A percentile compares a stretch with the other conserved stretches of the same genome.
These are phyloP conservation scores for Scomber japonicus DNA, from an alignment of 2,113 vertebrate genomes.

Conservation along the genomic window DNA sequence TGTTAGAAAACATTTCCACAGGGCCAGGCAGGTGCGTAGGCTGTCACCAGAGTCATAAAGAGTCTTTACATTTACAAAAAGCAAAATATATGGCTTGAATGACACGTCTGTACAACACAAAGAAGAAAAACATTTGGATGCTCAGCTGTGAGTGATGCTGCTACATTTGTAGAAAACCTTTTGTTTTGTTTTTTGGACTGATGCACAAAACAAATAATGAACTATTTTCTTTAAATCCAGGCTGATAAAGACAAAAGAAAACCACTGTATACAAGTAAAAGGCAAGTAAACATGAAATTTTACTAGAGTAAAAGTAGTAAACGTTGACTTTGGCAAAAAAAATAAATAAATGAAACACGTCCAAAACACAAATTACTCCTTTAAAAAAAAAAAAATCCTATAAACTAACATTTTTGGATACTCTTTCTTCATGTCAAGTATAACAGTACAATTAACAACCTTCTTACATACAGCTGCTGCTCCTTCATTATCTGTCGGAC, in stretches of 20 bases:
- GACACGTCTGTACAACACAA: conserved; percentile 29
- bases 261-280: conserved; percentile 26
- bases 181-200: background rate
- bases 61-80: conserved; percentile 28
- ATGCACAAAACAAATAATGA: conserved; percentile 15
- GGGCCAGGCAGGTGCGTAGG: conserved; percentile 31
- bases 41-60: background rate
- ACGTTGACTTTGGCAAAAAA: conserved; percentile 68
- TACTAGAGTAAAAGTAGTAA: background rate
- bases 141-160: background rate
- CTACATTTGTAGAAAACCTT: background rate
- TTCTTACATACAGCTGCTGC: conserved; percentile 28
- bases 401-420: conserved; percentile 30
- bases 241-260: conserved; percentile 28
- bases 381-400: background rate
- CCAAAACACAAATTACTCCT: conserved; percentile 8
- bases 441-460: conserved; percentile 45
- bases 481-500: conserved; percentile 53
- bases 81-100: conserved; percentile 76
- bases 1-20: conserved; percentile 29
- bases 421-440: conserved; percentile 43
- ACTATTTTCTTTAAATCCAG: conserved; percentile 9
- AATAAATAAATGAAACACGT: conserved; percentile 66
- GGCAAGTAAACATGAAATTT: conserved; percentile 26
- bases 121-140: conserved; percentile 4